These are phyloP conservation scores for Apis mellifera DNA, from an alignment of 1,140 invertebrate genomes.

Conservation along the genomic window Amel_HAv3.1 CM009938.2:560501-561000, in stretches of 20 bases:
- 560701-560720: background rate
- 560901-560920: no score
- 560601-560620: background rate
- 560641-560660: background rate
- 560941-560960: no score
- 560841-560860: no score
- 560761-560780: background rate
- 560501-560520: background rate
- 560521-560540: background rate
- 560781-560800: no score
- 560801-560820: no score
- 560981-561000: no score
- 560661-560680: constrained; percentile 12
- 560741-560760: background rate
- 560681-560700: background rate
- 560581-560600: constrained; percentile 44
- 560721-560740: background rate
- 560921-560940: no score
- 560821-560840: no score
- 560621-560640: constrained; percentile 39
- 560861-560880: no score
- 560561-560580: constrained; percentile 46
- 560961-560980: no score
- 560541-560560: background rate
- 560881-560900: no score